Percentiles rank a stretch among this genome's conserved stretches.
phyloP scores from a whole-genome alignment of 2,888 invertebrate species.

The Plagodis dolabraria region DNA sequence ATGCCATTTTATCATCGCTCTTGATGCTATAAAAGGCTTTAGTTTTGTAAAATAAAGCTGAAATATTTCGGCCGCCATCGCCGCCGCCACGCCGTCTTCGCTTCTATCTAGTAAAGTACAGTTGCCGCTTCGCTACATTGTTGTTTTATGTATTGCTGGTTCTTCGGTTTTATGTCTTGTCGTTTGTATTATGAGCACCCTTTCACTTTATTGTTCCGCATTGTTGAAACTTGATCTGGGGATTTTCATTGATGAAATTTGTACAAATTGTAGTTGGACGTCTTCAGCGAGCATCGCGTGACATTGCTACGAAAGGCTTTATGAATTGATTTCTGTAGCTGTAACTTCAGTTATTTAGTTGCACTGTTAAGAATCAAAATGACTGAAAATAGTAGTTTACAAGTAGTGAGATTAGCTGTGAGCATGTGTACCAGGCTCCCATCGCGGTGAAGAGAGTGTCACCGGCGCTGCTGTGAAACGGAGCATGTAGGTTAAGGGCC shows the following conservation, averaged over 20 bases:
- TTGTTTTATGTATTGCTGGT: slow-evolving; percentile 65
- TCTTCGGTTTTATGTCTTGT: slow-evolving; percentile 60
- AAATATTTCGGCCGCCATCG: slow-evolving; percentile 53
- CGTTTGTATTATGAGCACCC: slow-evolving; percentile 58
- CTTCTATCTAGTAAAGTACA: slow-evolving; percentile 60
- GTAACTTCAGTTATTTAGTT: not conserved
- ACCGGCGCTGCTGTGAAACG: slow-evolving; percentile 75
- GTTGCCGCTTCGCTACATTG: slow-evolving; percentile 58
- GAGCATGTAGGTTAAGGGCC: slow-evolving; percentile 83
- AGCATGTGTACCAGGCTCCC: slow-evolving; percentile 64
- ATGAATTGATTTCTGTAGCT: not conserved
- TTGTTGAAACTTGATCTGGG: slow-evolving; percentile 56
- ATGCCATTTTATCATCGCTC: slow-evolving; percentile 60
- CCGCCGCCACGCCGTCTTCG: slow-evolving; percentile 44
- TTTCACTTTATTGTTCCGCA: slow-evolving; percentile 57
- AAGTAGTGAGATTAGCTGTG: slow-evolving; percentile 61
- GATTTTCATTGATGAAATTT: slow-evolving; percentile 44
- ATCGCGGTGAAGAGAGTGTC: slow-evolving; percentile 67
- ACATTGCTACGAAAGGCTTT: too few species aligned
- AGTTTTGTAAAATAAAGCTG: slow-evolving; percentile 69
- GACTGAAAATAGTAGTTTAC: slow-evolving; percentile 32
- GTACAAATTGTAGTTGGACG: slow-evolving; percentile 4
- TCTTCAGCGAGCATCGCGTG: too few species aligned
- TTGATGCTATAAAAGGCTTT: slow-evolving; percentile 60
- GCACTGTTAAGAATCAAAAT: not conserved